Evolutionary conservation across 2,888 invertebrate genomes (phyloP).

Genomic region (Tuta absoluta): DNA sequence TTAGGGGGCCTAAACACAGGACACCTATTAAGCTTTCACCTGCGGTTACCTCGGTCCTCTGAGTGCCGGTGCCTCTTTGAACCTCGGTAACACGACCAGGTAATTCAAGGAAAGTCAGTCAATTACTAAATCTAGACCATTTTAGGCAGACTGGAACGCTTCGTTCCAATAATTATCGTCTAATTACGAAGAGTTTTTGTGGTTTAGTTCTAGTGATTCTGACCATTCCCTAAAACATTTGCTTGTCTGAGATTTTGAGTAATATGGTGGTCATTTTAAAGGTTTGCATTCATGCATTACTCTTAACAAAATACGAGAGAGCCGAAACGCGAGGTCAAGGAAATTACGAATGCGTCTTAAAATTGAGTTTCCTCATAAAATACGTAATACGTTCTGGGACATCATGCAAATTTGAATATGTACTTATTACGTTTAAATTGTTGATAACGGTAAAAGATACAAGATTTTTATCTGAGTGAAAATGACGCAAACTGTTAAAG

Average conservation of each 20-base stretch:
- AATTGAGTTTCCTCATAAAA: constrained; percentile 18
- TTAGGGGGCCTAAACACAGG: too few species aligned
- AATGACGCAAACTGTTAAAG: not conserved
- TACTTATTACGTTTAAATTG: not conserved
- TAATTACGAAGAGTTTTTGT: too few species aligned
- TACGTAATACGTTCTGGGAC: constrained; percentile 8
- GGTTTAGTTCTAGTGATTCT: too few species aligned
- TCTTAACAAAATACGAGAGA: not conserved
- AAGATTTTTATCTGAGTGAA: not conserved
- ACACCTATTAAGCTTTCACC: too few species aligned
- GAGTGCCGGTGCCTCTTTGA: too few species aligned
- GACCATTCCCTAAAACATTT: too few species aligned
- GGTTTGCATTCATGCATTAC: not conserved
- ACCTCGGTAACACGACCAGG: too few species aligned
- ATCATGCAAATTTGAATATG: constrained; percentile 6
- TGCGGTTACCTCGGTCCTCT: too few species aligned
- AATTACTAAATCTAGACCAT: too few species aligned
- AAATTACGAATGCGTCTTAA: constrained; percentile 15
- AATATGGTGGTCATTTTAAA: not conserved
- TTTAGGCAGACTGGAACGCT: too few species aligned
- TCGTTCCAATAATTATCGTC: too few species aligned
- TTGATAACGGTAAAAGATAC: not conserved
- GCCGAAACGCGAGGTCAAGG: not conserved
- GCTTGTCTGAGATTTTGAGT: not conserved
- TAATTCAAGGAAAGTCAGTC: too few species aligned